Base-by-base conservation (phyloP, 2,888 invertebrate genomes). In the Unio delphinus region DNA sequence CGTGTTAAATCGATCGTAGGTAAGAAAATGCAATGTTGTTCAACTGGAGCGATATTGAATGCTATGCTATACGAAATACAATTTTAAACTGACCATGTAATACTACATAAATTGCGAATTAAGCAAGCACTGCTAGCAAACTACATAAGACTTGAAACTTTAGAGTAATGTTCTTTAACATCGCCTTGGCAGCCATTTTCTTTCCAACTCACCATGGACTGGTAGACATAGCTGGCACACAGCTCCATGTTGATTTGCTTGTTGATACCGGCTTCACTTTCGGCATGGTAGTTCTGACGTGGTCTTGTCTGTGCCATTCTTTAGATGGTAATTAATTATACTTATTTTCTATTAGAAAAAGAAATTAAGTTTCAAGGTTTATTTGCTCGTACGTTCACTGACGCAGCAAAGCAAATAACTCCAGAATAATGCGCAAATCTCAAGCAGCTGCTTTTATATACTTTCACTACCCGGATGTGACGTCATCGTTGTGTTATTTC, bases 231-330 rank as follows among this genome's bases (percentile, higher is more conserved):
- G 72, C 85, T 82, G 20, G 89, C 88, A 69, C 88, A 87, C 62
- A 89, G 75, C 75, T 89, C 89, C 74, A 88, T 65, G 75, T 89
- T 89, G 64, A 89, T 89, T 75, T 89, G 89, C 58, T 86, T 83
- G 81, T 89, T 89, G 60, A 89, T 80, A 34, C 82, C 86, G 7
- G 87, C 88, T 75, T 89, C 89, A 65, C 82, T 80, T 26, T 89
- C 88, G 45, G 82, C 80, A 76, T 88, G 83, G 70, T 78, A 88
- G 74, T 88, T 88, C 76, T 90, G 89, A 72, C 94, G 86, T 64
- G 83, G 82, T 80, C 85, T 86, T 78, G 85, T 84, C 26, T 72
- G 73, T 61, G 87, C 79, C 89, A 89, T 89, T 67, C 74, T 87
- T 70, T 86, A 15, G 45, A 15, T 45, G 45, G 45, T 45, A 45